Evolutionary conservation across 2,797 vertebrate genomes (phyloP), one percentile per base, ranked within the genome.

Genomic region (Choloepus didactylus): DNA sequence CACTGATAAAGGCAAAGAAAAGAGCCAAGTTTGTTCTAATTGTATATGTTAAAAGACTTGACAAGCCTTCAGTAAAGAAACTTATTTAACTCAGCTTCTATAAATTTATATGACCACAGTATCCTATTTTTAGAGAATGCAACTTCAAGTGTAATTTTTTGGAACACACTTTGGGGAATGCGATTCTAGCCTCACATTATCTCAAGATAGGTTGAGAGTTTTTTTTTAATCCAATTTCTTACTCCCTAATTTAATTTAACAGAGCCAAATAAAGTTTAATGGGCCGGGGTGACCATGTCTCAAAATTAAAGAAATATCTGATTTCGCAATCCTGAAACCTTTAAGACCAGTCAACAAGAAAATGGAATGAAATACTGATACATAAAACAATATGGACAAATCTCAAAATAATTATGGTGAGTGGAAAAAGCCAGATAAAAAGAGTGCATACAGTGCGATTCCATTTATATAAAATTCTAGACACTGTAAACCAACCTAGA

Each of bases 131-230:
- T 85, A 91, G 56, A 95, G 62, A 92, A 72, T 77, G 35, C 87
- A n/a, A 86, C 87, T 87, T 95, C 44, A 83, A 64, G 79, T 41
- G 67, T 69, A 81, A 88, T 93, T 88, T 94, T 93, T 91, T 93
- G 73, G 75, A 87, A 89, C 25, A 79, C n/a, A 69, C 21, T 64
- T 94, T 96, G 49, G 49, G 23, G 92, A 96, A 94, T 94, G 76
- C 67, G 86, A 70, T 73, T 95, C 49, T 59, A n/a, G 73, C 21
- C 46, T 96, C n/a, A 94, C 5, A 38, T 79, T 86, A 94, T 90
- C 62, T 90, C 62, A 70, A 84, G 73, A 54, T 88, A 87, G 41
- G 41, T 84, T n/a, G 84, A 85, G 25, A 77, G 4, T 6, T n/a
- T 67, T 66, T 67, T 64, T 4, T 64, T 29, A 44, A 62, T 8